Conservation (phyloP, 2,888 invertebrate species). For the Ophioninae sp. region DNA sequence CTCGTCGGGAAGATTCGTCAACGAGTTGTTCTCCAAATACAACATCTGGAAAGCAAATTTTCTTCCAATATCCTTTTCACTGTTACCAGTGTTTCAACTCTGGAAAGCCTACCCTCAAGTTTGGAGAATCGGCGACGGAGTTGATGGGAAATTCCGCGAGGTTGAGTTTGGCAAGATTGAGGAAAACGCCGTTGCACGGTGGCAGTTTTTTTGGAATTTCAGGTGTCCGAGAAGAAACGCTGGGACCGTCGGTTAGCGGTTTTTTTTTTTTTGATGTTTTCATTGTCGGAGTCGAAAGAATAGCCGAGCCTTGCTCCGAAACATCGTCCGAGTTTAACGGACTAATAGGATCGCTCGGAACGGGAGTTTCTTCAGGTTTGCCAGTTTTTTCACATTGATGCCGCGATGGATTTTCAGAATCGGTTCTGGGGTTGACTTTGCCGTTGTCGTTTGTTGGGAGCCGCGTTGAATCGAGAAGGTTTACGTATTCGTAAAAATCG, state of each 20-base stretch:
- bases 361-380: constrained; percentile 44
- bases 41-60: constrained; percentile 78
- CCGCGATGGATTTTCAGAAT: constrained; percentile 14
- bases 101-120: constrained; percentile 65
- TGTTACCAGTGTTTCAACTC: background rate
- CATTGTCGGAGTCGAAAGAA: constrained; percentile 54
- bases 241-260: constrained; percentile 32
- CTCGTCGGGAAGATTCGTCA: constrained; percentile 83
- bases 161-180: constrained; percentile 66
- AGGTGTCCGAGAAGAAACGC: constrained; percentile 31
- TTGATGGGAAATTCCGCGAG: constrained; percentile 68
- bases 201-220: constrained; percentile 62
- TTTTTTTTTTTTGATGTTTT: constrained; percentile 62
- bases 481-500: constrained; percentile 43
- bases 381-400: constrained; percentile 38
- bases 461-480: constrained; percentile 28
- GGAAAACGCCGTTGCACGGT: constrained; percentile 67
- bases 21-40: constrained; percentile 83
- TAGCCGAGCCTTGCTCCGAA: constrained; percentile 65
- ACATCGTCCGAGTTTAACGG: constrained; percentile 61
- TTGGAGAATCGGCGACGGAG: constrained; percentile 63
- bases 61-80: background rate
- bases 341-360: constrained; percentile 47
- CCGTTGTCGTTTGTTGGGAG: background rate
- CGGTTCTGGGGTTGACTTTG: constrained; percentile 27